Evolutionary conservation across 1,140 invertebrate genomes (phyloP).

Genomic region (Holcopasites calliopsidis): DNA sequence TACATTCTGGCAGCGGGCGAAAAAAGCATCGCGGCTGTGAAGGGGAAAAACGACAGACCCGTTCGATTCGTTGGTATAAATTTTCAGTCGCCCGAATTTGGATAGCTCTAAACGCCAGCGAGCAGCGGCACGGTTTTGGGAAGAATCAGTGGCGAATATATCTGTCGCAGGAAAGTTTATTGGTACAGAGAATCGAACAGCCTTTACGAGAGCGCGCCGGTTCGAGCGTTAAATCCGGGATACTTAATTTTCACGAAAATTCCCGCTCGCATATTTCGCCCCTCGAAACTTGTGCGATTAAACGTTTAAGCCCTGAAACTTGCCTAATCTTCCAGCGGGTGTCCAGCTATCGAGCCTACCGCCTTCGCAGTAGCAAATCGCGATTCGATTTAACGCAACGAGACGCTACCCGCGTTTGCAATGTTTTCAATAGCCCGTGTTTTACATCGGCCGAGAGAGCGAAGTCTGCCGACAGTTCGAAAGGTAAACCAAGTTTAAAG

Average conservation of each 20-base stretch:
- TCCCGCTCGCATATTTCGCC: slow-evolving; percentile 25
- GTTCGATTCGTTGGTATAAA: neutral
- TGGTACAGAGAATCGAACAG: neutral
- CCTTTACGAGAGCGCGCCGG: neutral
- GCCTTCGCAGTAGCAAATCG: no score
- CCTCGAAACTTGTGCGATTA: slow-evolving; percentile 34
- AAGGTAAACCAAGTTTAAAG: neutral
- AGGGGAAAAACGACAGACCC: neutral
- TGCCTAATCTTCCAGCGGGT: slow-evolving; percentile 19
- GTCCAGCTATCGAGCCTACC: neutral
- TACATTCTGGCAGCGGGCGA: neutral
- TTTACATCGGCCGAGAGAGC: neutral
- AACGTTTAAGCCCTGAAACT: slow-evolving; percentile 19
- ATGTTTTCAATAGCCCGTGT: no score
- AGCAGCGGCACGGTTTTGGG: no score
- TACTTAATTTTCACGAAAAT: slow-evolving; percentile 40
- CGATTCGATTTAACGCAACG: neutral
- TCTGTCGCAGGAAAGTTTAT: neutral
- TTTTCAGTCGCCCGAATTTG: no score
- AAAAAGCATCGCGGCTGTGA: neutral
- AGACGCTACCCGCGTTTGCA: no score
- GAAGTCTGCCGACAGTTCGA: neutral
- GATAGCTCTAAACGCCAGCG: no score
- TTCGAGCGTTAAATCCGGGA: slow-evolving; percentile 7
- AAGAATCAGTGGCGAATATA: no score